Evolutionary conservation across 1,140 invertebrate genomes (phyloP), one percentile per base, ranked within the genome.

Genomic region (Eriosoma lanigerum): DNA sequence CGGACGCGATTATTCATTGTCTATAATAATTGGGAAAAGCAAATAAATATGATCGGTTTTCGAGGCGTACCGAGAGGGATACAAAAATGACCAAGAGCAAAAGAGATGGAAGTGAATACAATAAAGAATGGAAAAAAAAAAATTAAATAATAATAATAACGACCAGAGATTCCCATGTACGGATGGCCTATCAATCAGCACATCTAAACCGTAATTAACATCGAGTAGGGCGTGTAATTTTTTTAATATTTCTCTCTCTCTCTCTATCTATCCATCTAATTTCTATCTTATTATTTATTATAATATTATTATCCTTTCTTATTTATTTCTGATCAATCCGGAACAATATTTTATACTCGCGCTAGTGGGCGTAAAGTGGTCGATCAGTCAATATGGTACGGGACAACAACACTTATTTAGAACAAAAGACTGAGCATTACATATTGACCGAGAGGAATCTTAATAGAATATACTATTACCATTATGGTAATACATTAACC

Each of bases 11-110:
- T 78, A 78, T 78, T 78, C 75, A 78, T 78, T 78, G 75, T 78
- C 75, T 78, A 62, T 78, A 78, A 78, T 78, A 78, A 78, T 78
- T 78, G 75, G 75, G 75, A 78, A 78, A 78, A 78, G 75, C 75
- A 78, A 78, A 78, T 78, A 78, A 78, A 78, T 78, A 56, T 60
- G 75, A 78, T 78, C 75, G 75, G 54, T 78, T 78, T 78, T 78
- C 8, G 68, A 72, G 17, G 10, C 48, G 24, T 24, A 32, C 46
- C 9, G 17, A 52, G 48, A 72, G 29, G 48, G 17, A 29, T 3
- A 38, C 3, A 52, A 44, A 70, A 50, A 70, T 48, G n/a, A 70
- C 66, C 24, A 8, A 72, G 21, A 68, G n/a, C 21, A 9, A 48
- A 46, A 24, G 21, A 52, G 13, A 26, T 13, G 66, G 21, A 50